A percentile compares a stretch with the other conserved stretches of the same genome.
These are phyloP conservation scores for Nowickia ferox DNA, from an alignment of 2,888 invertebrate species.

Conservation along the genomic window DNA sequence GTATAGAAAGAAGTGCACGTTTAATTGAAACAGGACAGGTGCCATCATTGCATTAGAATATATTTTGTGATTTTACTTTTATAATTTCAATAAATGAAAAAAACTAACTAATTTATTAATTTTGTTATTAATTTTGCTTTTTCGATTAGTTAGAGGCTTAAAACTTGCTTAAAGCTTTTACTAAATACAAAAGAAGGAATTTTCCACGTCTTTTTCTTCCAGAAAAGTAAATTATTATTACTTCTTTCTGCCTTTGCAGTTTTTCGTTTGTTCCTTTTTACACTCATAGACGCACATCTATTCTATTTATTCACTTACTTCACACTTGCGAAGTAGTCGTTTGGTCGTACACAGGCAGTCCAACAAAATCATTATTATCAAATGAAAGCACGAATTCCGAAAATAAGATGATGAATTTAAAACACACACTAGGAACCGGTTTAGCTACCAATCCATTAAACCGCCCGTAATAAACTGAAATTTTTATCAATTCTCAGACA, in stretches of 20 bases:
- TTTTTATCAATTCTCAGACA: constrained; percentile 49
- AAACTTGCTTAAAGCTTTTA: constrained; percentile 10
- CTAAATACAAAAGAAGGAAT: constrained; percentile 2
- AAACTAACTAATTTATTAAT: no score
- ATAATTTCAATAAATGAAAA: no score
- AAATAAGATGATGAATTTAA: constrained; percentile 60
- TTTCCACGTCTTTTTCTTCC: constrained; percentile 4
- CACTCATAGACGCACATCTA: constrained; percentile 8
- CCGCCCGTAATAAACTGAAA: constrained; percentile 76
- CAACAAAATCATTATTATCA: constrained; percentile 29
- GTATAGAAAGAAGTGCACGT: no score
- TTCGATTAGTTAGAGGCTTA: background rate
- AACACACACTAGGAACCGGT: constrained; percentile 73
- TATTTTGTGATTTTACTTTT: no score
- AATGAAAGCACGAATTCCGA: constrained; percentile 49
- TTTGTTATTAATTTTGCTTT: background rate
- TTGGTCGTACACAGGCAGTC: constrained; percentile 19
- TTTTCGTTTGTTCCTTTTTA: constrained; percentile 25
- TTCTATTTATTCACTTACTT: constrained; percentile 43
- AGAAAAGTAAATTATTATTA: background rate
- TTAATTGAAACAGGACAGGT: no score
- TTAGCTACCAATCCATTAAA: constrained; percentile 75
- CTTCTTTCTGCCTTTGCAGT: constrained; percentile 17
- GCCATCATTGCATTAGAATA: no score
- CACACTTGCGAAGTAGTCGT: constrained; percentile 35